These are phyloP conservation scores for Melanostoma mellinum DNA, from an alignment of 2,888 invertebrate genomes.

Conservation along the genomic window DNA sequence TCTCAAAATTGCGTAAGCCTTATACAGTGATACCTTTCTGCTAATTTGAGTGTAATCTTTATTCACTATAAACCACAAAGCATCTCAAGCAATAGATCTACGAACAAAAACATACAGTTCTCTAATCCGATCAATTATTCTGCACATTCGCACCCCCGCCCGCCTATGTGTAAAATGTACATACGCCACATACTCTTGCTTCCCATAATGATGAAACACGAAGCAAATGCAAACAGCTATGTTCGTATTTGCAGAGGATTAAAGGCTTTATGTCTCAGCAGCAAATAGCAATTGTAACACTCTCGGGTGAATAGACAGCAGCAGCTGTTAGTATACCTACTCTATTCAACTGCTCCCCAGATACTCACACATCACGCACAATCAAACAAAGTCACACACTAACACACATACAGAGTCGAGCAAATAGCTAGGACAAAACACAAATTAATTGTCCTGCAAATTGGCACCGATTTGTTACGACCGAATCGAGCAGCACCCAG, in stretches of 20 bases:
- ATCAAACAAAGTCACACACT: conserved; percentile 24
- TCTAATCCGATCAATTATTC: conserved; percentile 62
- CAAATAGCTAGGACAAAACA: conserved; percentile 40
- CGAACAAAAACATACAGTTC: conserved; percentile 32
- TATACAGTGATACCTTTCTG: neutral
- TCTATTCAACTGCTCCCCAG: conserved; percentile 45
- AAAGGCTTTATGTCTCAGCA: conserved; percentile 61
- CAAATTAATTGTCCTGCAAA: conserved; percentile 70
- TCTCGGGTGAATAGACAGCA: conserved; percentile 62
- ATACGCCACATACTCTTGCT: conserved; percentile 24
- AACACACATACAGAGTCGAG: conserved; percentile 2
- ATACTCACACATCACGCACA: conserved; percentile 59
- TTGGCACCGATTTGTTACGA: conserved; percentile 70
- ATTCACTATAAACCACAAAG: conserved; percentile 26
- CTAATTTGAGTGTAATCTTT: conserved; percentile 21
- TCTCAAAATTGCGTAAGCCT: too few species aligned
- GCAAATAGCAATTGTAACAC: conserved; percentile 71
- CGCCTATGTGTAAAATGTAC: neutral
- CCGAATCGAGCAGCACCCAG: conserved; percentile 31
- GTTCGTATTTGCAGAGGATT: conserved; percentile 67
- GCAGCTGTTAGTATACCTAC: conserved; percentile 30
- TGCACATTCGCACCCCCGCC: conserved; percentile 1
- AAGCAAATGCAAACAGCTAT: conserved; percentile 60
- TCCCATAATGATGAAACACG: conserved; percentile 53
- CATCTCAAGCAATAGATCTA: conserved; percentile 19